Percentiles rank a stretch among this genome's conserved stretches.
These are phyloP conservation scores for Staurois parvus DNA, from an alignment of 2,797 vertebrate species.

Conservation along the genomic window DNA sequence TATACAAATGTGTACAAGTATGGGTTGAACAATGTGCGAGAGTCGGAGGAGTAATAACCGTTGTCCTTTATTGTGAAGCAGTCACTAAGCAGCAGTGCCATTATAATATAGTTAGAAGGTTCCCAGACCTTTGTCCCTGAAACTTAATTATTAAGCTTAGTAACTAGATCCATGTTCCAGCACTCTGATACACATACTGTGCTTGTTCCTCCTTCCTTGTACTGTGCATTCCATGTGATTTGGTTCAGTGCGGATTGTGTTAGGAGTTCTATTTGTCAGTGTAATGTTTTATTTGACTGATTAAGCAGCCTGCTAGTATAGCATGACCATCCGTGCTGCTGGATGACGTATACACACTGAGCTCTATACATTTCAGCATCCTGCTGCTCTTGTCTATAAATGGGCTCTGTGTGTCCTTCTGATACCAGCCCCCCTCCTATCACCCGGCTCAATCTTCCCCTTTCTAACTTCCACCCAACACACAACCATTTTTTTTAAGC, in stretches of 20 bases:
- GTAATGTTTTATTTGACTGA: too few relatives aligned
- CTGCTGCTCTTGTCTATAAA: constrained; percentile 44
- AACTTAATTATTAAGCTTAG: background rate
- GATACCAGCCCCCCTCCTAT: background rate
- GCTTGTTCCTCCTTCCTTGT: background rate
- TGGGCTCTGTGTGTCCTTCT: constrained; percentile 16
- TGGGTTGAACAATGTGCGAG: too few relatives aligned
- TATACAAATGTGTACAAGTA: too few relatives aligned
- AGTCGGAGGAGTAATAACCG: too few relatives aligned
- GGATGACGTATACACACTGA: background rate
- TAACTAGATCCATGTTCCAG: background rate
- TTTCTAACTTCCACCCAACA: constrained; percentile 22
- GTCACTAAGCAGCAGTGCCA: too few relatives aligned
- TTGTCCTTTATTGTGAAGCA: too few relatives aligned
- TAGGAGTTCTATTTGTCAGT: too few relatives aligned
- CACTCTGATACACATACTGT: background rate
- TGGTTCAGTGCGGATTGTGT: too few relatives aligned
- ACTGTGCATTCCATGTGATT: too few relatives aligned
- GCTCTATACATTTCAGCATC: background rate
- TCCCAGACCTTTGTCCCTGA: background rate
- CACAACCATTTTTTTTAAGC: constrained; percentile 9
- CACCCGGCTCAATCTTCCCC: constrained; percentile 1
- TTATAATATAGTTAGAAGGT: too few relatives aligned
- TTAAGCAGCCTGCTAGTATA: too few relatives aligned
- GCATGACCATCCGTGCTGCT: background rate